Base-by-base conservation (phyloP, 2,888 invertebrate species). In the Cataglyphis rosenhaueri region DNA sequence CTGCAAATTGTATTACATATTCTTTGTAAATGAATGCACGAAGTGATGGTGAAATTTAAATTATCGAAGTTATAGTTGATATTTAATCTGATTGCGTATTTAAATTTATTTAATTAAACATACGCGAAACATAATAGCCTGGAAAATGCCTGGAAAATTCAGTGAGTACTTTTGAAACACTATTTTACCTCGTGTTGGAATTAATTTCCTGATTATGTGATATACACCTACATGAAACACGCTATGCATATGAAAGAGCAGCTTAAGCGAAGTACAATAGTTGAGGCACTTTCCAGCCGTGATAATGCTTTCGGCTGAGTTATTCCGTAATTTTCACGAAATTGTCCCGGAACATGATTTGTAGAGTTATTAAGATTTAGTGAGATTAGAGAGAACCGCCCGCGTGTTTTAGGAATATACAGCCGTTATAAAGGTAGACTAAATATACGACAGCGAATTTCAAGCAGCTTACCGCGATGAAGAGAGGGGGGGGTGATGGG, bases 191-290 rank as follows among this genome's bases (percentile, higher is more conserved):
- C 70, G 48, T 64, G 73, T 65, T 83, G 62, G 78, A 88, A 89
- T 90, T 90, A 90, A 89, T 89, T 87, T 88, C 85, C 85, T 82
- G 87, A 87, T 88, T 90, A 88, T 83, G 64, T 79, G 86, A 87
- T 88, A 85, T 82, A 88, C 85, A 76, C 75, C 65, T 81, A 21
- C 76, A 71, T 52, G 85, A 76, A 86, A 86, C 87, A 87, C 70
- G 83, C 61, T 86, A 85, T 86, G 89, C 87, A 89, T 90, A 90
- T 86, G 89, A 89, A 90, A 88, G 87, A 84, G 86, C 87, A 48
- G 89, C 86, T 90, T 89, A 90, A 90, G 86, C 84, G 85, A 82
- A 81, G 90, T 78, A 89, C 90, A 90, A 90, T 89, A 87, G 90
- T 86, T 76, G 82, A 85, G 86, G 71, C 84, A 88, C 85, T 90